Percentiles rank a stretch among this genome's conserved stretches.
phyloP scores from a whole-genome alignment of 2,888 invertebrate species.

The Poecilobothrus nobilitatus region DNA sequence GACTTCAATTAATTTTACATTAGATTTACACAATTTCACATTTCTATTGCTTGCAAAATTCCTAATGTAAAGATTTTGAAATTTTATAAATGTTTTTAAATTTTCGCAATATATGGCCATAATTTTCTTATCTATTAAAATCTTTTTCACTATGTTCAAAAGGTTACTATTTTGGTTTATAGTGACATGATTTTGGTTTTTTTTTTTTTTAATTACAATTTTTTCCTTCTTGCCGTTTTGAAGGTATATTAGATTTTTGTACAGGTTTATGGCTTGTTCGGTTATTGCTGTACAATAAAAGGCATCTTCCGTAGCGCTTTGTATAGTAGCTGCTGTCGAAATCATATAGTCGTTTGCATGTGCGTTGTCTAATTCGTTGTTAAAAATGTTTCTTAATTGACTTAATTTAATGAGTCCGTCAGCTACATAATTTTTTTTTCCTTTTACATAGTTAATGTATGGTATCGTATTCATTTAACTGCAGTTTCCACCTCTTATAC shows the following conservation, averaged over 20 bases:
- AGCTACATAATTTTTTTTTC: slow-evolving; percentile 15
- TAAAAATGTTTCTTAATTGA: slow-evolving; percentile 11
- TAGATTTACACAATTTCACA: slow-evolving; percentile 15
- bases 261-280: slow-evolving; percentile 17
- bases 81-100: slow-evolving; percentile 16
- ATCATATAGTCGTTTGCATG: background rate
- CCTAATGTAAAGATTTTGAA: slow-evolving; percentile 16
- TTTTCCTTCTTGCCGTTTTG: slow-evolving; percentile 16
- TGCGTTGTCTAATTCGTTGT: slow-evolving; percentile 7
- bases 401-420: slow-evolving; percentile 13
- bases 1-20: slow-evolving; percentile 15
- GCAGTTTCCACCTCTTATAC: slow-evolving; percentile 12
- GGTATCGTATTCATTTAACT: slow-evolving; percentile 13
- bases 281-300: slow-evolving; percentile 17
- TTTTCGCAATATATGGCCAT: slow-evolving; percentile 12
- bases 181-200: slow-evolving; percentile 12
- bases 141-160: slow-evolving; percentile 9
- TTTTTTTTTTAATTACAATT: background rate
- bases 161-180: background rate
- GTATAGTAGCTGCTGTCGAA: slow-evolving; percentile 8
- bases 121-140: background rate
- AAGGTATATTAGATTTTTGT: background rate
- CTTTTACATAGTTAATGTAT: slow-evolving; percentile 11
- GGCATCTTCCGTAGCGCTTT: slow-evolving; percentile 10
- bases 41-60: slow-evolving; percentile 17